Evolutionary conservation across 1,140 invertebrate species (phyloP).

Genomic region (Gryon sp.): DNA sequence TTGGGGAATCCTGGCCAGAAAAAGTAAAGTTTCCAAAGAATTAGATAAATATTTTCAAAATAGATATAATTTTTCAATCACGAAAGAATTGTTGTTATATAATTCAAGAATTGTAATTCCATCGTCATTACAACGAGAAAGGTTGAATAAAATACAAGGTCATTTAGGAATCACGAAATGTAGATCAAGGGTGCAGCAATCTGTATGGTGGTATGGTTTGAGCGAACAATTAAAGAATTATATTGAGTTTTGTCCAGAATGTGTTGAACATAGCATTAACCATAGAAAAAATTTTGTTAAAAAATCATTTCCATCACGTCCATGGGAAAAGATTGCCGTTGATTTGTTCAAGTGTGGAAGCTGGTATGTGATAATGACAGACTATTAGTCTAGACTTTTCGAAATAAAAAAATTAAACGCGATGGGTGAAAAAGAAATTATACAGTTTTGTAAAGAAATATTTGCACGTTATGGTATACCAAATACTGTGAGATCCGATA

Average conservation of each 20-base stretch:
- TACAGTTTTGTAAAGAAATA: constrained; percentile 33
- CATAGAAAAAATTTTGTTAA: constrained; percentile 40
- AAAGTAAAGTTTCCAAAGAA: too few species aligned
- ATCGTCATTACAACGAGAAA: constrained; percentile 32
- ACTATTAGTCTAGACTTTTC: constrained; percentile 61
- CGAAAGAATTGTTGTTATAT: too few species aligned
- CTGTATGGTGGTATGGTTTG: neutral
- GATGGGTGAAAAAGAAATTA: constrained; percentile 31
- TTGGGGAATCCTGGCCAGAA: too few species aligned
- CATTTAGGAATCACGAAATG: neutral
- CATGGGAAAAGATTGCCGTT: constrained; percentile 53
- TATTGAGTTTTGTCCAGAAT: constrained; percentile 53
- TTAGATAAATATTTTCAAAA: too few species aligned
- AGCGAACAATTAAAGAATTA: constrained; percentile 44
- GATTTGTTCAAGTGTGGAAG: constrained; percentile 51
- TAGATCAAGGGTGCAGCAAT: neutral
- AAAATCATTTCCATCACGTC: constrained; percentile 27
- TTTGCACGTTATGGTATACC: constrained; percentile 59
- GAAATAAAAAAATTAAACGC: constrained; percentile 41
- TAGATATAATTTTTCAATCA: too few species aligned
- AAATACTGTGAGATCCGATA: constrained; percentile 24
- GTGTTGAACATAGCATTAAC: constrained; percentile 34
- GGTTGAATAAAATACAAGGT: neutral
- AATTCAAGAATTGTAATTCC: too few species aligned
- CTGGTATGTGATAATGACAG: constrained; percentile 59